Conservation (phyloP, 2,888 invertebrate genomes). For the Pheosia tremula region DNA sequence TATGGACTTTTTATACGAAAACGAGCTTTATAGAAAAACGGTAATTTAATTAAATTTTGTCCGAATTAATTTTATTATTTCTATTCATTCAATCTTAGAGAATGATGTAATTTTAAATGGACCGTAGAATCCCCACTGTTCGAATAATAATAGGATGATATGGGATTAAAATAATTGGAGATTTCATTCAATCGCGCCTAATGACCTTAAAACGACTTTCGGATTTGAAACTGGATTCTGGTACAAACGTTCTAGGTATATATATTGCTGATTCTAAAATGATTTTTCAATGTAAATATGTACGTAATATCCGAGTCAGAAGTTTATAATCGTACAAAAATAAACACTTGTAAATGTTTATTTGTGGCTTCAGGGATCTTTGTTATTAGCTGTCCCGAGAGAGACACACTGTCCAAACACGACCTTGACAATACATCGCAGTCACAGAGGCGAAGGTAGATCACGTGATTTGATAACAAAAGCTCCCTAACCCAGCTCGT, state of each 20-base stretch:
- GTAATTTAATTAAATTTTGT: too few species aligned
- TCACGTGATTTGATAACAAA: slow-evolving; percentile 23
- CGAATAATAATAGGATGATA: not conserved
- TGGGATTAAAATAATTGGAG: not conserved
- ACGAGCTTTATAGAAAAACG: too few species aligned
- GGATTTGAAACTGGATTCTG: not conserved
- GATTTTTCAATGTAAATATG: too few species aligned
- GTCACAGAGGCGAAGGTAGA: slow-evolving; percentile 13
- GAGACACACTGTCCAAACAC: slow-evolving; percentile 10
- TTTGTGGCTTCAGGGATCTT: not conserved
- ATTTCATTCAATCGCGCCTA: slow-evolving; percentile 1
- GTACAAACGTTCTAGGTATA: too few species aligned
- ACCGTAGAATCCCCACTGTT: not conserved
- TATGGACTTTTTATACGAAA: too few species aligned
- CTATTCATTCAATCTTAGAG: not conserved
- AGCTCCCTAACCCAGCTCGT: slow-evolving; percentile 1
- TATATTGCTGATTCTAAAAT: too few species aligned
- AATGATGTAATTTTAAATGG: not conserved
- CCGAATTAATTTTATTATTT: not conserved
- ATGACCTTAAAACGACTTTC: not conserved
- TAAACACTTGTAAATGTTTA: too few species aligned
- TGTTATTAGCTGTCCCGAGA: not conserved
- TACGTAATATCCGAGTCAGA: too few species aligned
- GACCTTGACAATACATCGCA: slow-evolving; percentile 7
- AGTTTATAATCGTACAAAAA: too few species aligned